Conservation (phyloP, 2,113 vertebrate species). For the Urocynchramus pylzowi region DNA sequence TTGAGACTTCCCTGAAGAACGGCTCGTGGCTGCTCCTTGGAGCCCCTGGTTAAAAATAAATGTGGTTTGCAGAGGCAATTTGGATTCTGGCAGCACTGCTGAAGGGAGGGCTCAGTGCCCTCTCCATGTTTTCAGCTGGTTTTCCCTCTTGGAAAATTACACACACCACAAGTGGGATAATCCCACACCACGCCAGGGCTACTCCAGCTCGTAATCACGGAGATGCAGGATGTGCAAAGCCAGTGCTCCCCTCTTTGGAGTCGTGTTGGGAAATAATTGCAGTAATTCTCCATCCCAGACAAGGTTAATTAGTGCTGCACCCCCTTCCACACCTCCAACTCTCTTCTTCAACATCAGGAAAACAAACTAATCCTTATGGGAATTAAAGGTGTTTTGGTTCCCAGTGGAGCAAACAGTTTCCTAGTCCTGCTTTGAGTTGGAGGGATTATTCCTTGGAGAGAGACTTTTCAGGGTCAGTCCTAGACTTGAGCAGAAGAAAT, state of each 20-base stretch:
- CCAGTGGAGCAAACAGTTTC: background rate
- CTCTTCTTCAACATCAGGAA: background rate
- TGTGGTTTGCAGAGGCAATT: background rate
- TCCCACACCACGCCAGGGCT: background rate
- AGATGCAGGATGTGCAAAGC: background rate
- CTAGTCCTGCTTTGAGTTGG: background rate
- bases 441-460: background rate
- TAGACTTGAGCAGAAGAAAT: background rate
- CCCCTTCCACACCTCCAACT: background rate
- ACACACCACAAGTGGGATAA: background rate
- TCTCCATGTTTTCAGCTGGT: background rate
- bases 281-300: background rate
- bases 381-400: background rate
- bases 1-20: background rate
- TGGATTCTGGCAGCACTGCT: background rate
- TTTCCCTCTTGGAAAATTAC: background rate
- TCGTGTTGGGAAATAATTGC: background rate
- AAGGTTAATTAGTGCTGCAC: background rate
- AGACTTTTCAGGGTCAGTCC: background rate
- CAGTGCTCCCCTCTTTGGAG: background rate
- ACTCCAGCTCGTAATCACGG: background rate
- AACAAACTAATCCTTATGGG: background rate
- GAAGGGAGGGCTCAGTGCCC: background rate
- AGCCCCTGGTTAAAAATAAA: slow-evolving; percentile 15
- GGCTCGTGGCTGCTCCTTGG: background rate